Conservation (phyloP, 2,113 vertebrate species). For the Osmerus eperlanus region DNA sequence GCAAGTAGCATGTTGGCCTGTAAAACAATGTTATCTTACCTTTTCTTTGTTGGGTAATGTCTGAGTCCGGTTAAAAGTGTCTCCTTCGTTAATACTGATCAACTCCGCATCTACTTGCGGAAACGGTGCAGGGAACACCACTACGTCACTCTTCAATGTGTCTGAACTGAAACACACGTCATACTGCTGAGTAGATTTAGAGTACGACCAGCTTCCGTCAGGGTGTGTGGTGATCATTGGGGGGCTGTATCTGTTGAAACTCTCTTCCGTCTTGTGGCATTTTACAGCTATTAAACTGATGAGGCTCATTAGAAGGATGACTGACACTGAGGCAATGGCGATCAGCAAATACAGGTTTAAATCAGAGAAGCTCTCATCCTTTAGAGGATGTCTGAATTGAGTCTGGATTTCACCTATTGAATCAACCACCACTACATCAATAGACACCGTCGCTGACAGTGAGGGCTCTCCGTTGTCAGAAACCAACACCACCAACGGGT, state of each 20-base stretch:
- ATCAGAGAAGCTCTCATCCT: constrained; percentile 36
- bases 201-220: constrained; percentile 69
- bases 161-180: constrained; percentile 70
- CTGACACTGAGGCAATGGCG: constrained; percentile 35
- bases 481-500: constrained; percentile 50
- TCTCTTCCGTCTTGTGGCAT: constrained; percentile 51
- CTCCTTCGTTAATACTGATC: constrained; percentile 64
- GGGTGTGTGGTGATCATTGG: constrained; percentile 67
- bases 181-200: constrained; percentile 67
- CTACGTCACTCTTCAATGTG: constrained; percentile 64
- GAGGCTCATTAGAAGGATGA: constrained; percentile 44
- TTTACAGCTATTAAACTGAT: constrained; percentile 47
- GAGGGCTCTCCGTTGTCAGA: constrained; percentile 50
- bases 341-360: constrained; percentile 46
- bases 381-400: constrained; percentile 28
- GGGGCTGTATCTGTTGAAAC: constrained; percentile 57
- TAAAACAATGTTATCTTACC: constrained; percentile 6
- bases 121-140: constrained; percentile 55
- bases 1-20: neutral
- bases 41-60: constrained; percentile 55
- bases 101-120: constrained; percentile 61
- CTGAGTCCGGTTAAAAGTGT: constrained; percentile 59
- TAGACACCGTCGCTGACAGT: constrained; percentile 43
- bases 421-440: constrained; percentile 50
- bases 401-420: constrained; percentile 32